A percentile compares a stretch with the other conserved stretches of the same genome.
These are phyloP conservation scores for Serripes groenlandicus DNA, from an alignment of 2,888 invertebrate genomes.

Conservation along the genomic window DNA sequence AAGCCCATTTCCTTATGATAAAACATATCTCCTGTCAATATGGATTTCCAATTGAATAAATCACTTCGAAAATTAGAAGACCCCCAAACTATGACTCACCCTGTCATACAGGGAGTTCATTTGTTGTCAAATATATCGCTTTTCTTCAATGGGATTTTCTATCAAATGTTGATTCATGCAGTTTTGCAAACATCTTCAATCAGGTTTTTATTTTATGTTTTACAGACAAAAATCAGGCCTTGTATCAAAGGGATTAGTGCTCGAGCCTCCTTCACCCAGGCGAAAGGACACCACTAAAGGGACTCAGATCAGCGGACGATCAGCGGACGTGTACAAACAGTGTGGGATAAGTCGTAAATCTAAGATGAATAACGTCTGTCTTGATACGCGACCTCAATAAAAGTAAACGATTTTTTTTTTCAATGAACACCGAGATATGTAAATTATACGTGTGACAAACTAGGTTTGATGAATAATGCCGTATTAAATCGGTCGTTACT, in stretches of 20 bases:
- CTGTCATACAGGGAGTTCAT: too few species aligned
- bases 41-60: neutral
- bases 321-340: conserved; percentile 16
- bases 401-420: conserved; percentile 2
- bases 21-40: neutral
- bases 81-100: too few species aligned
- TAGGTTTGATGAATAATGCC: neutral
- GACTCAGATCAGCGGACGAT: neutral
- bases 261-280: conserved; percentile 4
- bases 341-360: neutral
- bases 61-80: too few species aligned
- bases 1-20: neutral
- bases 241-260: neutral
- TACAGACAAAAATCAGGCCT: neutral
- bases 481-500: neutral
- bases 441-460: neutral
- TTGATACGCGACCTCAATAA: neutral
- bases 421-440: conserved; percentile 11
- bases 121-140: too few species aligned
- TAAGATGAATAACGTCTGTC: neutral
- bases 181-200: neutral
- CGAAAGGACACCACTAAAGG: neutral
- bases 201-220: neutral
- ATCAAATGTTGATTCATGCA: neutral
- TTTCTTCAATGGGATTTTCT: too few species aligned